phyloP scores from a whole-genome alignment of 2,888 invertebrate species.

The Pachydiplax longipennis region DNA sequence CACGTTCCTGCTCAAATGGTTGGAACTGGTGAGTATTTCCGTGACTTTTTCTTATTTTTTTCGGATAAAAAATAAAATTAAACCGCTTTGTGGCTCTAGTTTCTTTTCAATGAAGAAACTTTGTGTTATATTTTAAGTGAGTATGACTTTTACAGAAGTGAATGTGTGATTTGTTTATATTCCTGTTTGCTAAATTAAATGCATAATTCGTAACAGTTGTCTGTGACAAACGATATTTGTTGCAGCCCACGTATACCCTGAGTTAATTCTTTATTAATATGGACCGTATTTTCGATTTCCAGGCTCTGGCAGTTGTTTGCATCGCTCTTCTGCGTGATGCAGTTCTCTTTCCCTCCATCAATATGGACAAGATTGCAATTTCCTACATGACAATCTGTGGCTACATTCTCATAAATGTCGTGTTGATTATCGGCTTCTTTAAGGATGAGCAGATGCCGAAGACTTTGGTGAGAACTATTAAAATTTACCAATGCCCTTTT shows the following conservation, averaged over 20 bases:
- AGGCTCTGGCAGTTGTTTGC: slow-evolving; percentile 15
- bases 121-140: too few relatives aligned
- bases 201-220: too few relatives aligned
- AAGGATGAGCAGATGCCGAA: slow-evolving; percentile 51
- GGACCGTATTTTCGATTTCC: background rate
- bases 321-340: slow-evolving; percentile 29
- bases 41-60: background rate
- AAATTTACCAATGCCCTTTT: background rate
- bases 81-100: too few relatives aligned
- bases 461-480: background rate
- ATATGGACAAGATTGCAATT: slow-evolving; percentile 54
- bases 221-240: too few relatives aligned
- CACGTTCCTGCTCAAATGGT: slow-evolving; percentile 15
- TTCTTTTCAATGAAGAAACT: too few relatives aligned
- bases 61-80: too few relatives aligned
- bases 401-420: slow-evolving; percentile 52
- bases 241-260: too few relatives aligned
- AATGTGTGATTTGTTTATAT: too few relatives aligned
- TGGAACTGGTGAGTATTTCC: slow-evolving; percentile 41
- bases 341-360: slow-evolving; percentile 48
- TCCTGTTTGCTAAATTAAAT: too few relatives aligned
- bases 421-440: slow-evolving; percentile 52
- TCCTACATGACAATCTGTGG: slow-evolving; percentile 53
- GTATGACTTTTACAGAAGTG: too few relatives aligned
- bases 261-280: too few relatives aligned